Evolutionary conservation across 30 jellyfish, hydroid and myxozoan genomes (phyloP).

Genomic region (Chrysaora quinquecirrha): DNA sequence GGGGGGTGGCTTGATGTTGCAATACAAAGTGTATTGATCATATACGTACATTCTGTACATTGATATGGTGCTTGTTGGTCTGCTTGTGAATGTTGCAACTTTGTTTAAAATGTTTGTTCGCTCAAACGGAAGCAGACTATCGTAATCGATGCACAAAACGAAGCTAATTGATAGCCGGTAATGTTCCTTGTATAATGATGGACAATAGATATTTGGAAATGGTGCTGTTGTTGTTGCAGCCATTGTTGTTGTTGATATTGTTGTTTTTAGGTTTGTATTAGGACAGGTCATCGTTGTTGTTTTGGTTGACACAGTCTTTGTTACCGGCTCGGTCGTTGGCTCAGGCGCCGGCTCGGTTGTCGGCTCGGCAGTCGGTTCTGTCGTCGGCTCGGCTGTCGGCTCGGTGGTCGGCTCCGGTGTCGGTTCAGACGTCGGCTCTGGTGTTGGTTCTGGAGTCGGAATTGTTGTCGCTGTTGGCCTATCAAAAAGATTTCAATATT

Average conservation of each 20-base stretch:
- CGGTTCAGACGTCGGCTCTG: conserved; percentile 37
- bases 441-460: conserved; percentile 23
- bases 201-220: conserved; percentile 30
- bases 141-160: conserved; percentile 29
- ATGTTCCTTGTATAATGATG: not conserved
- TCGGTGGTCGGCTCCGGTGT: conserved; percentile 14
- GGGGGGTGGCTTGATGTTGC: conserved; percentile 22
- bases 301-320: not conserved
- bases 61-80: not conserved
- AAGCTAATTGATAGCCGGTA: conserved; percentile 39
- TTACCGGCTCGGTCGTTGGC: not conserved
- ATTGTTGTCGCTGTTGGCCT: not conserved
- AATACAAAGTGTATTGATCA: not conserved
- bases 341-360: not conserved
- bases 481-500: too few species aligned
- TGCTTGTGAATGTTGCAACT: conserved; percentile 27
- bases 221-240: not conserved
- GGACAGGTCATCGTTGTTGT: too few species aligned
- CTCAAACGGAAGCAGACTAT: not conserved
- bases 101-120: conserved; percentile 16
- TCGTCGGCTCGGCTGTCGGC: conserved; percentile 2
- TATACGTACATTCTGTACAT: conserved; percentile 27
- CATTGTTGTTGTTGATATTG: not conserved
- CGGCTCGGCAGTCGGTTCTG: not conserved
- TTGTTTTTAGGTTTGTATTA: too few species aligned